Evolutionary conservation across 2,113 vertebrate species (phyloP), one percentile per base, ranked within the genome.

Genomic region (Chaetops frenatus): DNA sequence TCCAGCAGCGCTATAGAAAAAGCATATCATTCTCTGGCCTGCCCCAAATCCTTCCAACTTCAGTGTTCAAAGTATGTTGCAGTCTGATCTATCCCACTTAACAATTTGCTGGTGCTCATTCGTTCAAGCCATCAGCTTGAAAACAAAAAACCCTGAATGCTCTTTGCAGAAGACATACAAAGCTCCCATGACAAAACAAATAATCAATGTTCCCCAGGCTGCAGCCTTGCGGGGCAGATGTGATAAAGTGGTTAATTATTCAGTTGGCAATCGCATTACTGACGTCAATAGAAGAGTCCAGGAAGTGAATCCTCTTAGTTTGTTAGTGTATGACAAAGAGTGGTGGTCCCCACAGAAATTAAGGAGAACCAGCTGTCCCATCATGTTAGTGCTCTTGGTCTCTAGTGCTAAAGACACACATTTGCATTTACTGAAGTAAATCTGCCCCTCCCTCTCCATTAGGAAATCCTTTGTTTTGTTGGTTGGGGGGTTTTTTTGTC

Each of bases 201-300:
- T 87, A 86, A 94, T 85, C 94, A 28, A 92, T 91, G 80, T 24
- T 86, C 61, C 65, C 86, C 78, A 47, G 78, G 84, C 96, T 88
- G 73, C 85, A 72, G 90, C 69, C 86, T 90, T 25, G 53, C 8
- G 13, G 95, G 93, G 76, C 94, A 96, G 96, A 95, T 88, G 96
- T 57, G 86, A 96, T 93, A 95, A 92, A 97, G 88, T 93, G 92
- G 95, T 96, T 96, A 97, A 97, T 96, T 95, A 96, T 94, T 97
- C 95, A 94, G 90, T 81, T 94, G 97, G 92, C 97, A 97, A 98
- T 97, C 97, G 89, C 91, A 97, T 97, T 98, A 97, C 87, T 97
- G 97, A 98, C 95, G 88, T 97, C 96, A 97, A 96, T 85, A 90
- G 95, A 97, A 88, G 91, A 96, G 82, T 92, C 87, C 88, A 94